Conservation (phyloP, 2,888 invertebrate genomes). For the Andricus quercusramuli region DNA sequence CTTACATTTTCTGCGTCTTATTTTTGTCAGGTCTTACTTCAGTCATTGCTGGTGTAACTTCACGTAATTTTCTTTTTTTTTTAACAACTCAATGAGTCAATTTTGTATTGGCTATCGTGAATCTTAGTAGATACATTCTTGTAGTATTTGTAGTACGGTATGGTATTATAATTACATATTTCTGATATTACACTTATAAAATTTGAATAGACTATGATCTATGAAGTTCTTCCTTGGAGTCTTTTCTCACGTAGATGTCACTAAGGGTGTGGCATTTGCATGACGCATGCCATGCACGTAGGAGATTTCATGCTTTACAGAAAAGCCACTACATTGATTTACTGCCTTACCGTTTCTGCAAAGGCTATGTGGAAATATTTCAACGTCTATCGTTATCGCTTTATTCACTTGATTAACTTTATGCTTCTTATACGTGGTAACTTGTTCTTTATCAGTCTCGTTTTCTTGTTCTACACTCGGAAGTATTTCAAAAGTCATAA, state of each 20-base stretch:
- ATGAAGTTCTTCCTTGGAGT: constrained; percentile 18
- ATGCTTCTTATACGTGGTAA: constrained; percentile 45
- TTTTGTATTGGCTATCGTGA: too few relatives aligned
- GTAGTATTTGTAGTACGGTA: neutral
- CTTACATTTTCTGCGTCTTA: too few relatives aligned
- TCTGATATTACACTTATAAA: neutral
- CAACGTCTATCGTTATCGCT: constrained; percentile 59
- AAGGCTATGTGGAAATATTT: constrained; percentile 48
- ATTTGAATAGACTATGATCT: constrained; percentile 30
- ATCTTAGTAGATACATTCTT: neutral
- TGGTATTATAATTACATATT: neutral
- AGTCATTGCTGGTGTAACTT: too few relatives aligned
- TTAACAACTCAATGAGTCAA: too few relatives aligned
- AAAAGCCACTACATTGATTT: constrained; percentile 46
- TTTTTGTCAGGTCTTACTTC: too few relatives aligned
- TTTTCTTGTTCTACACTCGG: constrained; percentile 35
- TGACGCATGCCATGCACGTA: constrained; percentile 40
- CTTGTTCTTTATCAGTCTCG: constrained; percentile 14
- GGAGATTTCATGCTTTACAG: constrained; percentile 41
- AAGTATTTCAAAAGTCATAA: constrained; percentile 37
- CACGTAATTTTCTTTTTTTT: too few relatives aligned
- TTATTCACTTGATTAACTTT: constrained; percentile 61
- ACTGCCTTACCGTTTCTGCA: constrained; percentile 31
- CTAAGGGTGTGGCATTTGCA: constrained; percentile 38
- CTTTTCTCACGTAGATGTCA: constrained; percentile 26